Conservation (phyloP, 2,797 vertebrate genomes). For the Micropoecilia bifurca region DNA sequence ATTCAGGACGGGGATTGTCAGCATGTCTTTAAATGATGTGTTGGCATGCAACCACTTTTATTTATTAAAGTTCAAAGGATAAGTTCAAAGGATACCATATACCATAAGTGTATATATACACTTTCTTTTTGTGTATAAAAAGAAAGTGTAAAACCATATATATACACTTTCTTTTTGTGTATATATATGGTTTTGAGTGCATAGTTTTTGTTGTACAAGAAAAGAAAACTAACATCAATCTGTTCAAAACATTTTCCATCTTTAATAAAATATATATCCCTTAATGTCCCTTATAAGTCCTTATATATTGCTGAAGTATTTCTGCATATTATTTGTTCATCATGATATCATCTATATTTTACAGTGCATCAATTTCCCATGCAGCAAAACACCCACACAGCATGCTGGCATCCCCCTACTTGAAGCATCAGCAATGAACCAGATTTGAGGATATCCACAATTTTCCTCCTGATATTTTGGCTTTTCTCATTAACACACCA, state of each 20-base stretch:
- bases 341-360: not conserved
- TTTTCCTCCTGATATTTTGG: not conserved
- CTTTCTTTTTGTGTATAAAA: too few species aligned
- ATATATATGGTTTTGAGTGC: not conserved
- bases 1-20: slow-evolving; percentile 20
- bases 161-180: too few species aligned
- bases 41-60: slow-evolving; percentile 21
- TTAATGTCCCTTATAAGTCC: not conserved
- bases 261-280: not conserved
- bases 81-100: not conserved
- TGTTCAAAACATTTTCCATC: not conserved
- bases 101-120: not conserved
- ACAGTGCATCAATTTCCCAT: not conserved
- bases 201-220: not conserved
- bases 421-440: not conserved
- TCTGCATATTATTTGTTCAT: not conserved
- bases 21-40: slow-evolving; percentile 3
- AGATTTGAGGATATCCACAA: not conserved
- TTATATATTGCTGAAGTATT: not conserved
- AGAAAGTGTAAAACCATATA: not conserved
- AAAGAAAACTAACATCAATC: not conserved
- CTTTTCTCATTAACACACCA: not conserved
- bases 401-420: not conserved
- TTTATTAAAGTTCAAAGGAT: not conserved
- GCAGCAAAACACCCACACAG: not conserved